phyloP scores from a whole-genome alignment of 2,113 vertebrate genomes.

The Pterophyllum scalare region DNA sequence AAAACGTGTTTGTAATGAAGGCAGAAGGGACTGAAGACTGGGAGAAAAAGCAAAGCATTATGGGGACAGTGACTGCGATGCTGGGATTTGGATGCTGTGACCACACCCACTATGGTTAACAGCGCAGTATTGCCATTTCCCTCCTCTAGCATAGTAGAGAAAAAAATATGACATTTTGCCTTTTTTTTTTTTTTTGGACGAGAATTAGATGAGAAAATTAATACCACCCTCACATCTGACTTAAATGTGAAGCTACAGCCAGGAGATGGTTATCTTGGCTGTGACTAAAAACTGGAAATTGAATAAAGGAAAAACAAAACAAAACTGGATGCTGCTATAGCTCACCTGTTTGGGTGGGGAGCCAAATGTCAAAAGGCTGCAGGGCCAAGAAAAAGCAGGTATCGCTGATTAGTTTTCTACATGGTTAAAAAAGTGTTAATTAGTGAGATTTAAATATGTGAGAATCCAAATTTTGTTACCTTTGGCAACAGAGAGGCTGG shows the following conservation, averaged over 20 bases:
- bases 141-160: background rate
- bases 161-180: background rate
- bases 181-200: background rate
- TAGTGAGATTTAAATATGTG: too few species aligned
- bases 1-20: background rate
- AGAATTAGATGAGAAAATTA: background rate
- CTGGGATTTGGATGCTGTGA: background rate
- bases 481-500: too few species aligned
- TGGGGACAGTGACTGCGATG: background rate
- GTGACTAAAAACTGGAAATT: background rate
- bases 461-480: too few species aligned
- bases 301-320: accelerated
- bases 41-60: background rate
- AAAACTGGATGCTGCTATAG: background rate
- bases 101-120: background rate
- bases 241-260: background rate
- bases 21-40: background rate
- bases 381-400: background rate
- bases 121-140: background rate
- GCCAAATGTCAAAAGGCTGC: background rate
- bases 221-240: background rate
- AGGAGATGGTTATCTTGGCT: background rate
- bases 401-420: background rate
- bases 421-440: too few species aligned
- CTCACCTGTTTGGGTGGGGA: background rate